Base-by-base conservation (phyloP, 2,797 vertebrate species). In the Petrocephalus schoutedeni region DNA sequence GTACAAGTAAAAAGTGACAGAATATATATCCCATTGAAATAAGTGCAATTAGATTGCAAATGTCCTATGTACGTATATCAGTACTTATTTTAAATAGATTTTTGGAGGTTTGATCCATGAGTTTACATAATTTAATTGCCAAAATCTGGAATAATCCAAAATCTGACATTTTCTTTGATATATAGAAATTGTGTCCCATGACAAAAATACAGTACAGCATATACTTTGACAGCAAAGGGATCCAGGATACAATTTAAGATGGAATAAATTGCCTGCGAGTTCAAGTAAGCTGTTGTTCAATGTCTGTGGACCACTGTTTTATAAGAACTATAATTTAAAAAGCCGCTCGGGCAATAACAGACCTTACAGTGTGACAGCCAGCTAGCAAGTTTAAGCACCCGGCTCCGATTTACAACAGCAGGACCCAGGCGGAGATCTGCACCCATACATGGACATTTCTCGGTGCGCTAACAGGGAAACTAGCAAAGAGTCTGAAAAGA, bases 241-340 rank as follows among this genome's bases (percentile, higher is more conserved):
- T 45, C 71, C 16, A 77, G 71, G 36, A 45, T 45, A 9, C 36
- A 77, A 77, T 77, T 77, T 77, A 77, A 77, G 71, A 77, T 45
- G 36, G 71, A 77, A 77, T 77, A 77, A 45, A 77, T 41, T 41
- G 71, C 71, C 19, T 77, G 19, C 12, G 6, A 41, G 4, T 23
- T 77, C 7, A 77, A 77, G 36, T 77, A 77, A 45, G 41, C 36
- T 36, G 32, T n/a, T 45, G 36, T 45, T 19, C 36, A 45, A 19
- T 77, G 36, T 77, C 71, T 77, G 36, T 45, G 71, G 71, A 45
- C 71, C 53, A 85, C n/a, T 14, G 82, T 85, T 85, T 85, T 85
- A 85, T 83, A 83, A n/a, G 49, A 83, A 51, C 41, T 53, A 83
- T 83, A 83, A 83, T 83, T 83, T 51, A 49, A 83, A 49, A 71